A percentile compares a stretch with the other conserved stretches of the same genome.
phyloP scores from a whole-genome alignment of 2,888 invertebrate genomes.

The Malacosoma neustria region DNA sequence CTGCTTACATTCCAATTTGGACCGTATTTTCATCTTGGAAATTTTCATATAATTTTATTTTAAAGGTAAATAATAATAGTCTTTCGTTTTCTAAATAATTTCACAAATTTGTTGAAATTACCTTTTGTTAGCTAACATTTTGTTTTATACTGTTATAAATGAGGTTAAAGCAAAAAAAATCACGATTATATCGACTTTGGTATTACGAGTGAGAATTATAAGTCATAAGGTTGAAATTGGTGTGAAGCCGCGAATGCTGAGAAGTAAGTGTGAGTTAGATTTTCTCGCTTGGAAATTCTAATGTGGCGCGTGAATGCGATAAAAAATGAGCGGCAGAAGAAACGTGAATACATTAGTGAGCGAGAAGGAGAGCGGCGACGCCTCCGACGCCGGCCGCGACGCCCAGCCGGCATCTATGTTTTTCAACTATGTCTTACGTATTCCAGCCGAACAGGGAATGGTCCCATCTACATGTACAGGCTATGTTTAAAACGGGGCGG shows the following conservation, averaged over 20 bases:
- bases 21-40: too few species aligned
- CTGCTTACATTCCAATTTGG: too few species aligned
- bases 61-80: too few species aligned
- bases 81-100: too few species aligned
- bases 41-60: too few species aligned
- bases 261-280: constrained; percentile 52
- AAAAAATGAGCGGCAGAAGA: constrained; percentile 69
- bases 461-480: background rate
- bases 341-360: constrained; percentile 69
- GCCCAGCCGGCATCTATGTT: constrained; percentile 35
- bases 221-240: constrained; percentile 10
- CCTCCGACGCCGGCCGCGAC: constrained; percentile 21
- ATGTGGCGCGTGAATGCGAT: constrained; percentile 72
- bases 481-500: background rate
- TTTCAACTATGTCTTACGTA: constrained; percentile 48
- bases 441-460: constrained; percentile 40
- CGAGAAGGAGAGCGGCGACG: constrained; percentile 42
- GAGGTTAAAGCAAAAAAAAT: too few species aligned
- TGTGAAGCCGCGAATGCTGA: background rate
- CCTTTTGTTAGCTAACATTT: too few species aligned
- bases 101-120: too few species aligned
- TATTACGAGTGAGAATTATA: too few species aligned
- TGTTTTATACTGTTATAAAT: too few species aligned
- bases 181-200: too few species aligned
- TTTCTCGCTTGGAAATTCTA: constrained; percentile 74